A percentile compares a stretch with the other conserved stretches of the same genome.
These are phyloP conservation scores for Lydus trimaculatus DNA, from an alignment of 2,888 invertebrate genomes.

Conservation along the genomic window DNA sequence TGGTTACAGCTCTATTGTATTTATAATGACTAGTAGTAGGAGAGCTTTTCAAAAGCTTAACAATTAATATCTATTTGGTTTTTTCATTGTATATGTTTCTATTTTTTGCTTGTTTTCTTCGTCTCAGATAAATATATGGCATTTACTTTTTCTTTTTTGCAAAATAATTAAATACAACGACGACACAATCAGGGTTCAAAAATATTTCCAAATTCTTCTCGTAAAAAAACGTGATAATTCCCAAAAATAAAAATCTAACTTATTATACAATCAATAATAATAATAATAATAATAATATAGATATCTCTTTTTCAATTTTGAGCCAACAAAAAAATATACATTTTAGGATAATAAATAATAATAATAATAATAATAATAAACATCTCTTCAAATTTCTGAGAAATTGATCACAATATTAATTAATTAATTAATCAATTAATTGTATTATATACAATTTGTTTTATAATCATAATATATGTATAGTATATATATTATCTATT, in stretches of 20 bases:
- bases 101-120: too few species aligned
- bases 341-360: constrained; percentile 7
- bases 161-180: constrained; percentile 19
- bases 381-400: constrained; percentile 3
- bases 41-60: constrained; percentile 44
- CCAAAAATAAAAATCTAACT: neutral
- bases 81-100: constrained; percentile 41
- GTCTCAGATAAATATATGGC: constrained; percentile 32
- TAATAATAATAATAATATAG: neutral
- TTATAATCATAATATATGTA: neutral
- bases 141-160: too few species aligned
- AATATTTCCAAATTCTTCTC: constrained; percentile 5
- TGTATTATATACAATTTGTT: constrained; percentile 8
- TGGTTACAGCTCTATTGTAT: constrained; percentile 42
- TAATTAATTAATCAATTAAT: too few species aligned
- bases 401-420: constrained; percentile 8
- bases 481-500: constrained; percentile 10
- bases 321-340: constrained; percentile 2
- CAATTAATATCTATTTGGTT: constrained; percentile 55
- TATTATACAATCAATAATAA: neutral
- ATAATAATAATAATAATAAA: constrained; percentile 11
- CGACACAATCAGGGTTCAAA: constrained; percentile 50
- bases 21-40: constrained; percentile 47
- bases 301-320: constrained; percentile 7
- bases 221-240: neutral